These are phyloP conservation scores for Acromyrmex echinatior DNA, from an alignment of 1,140 invertebrate species.

Conservation along the genomic window DNA sequence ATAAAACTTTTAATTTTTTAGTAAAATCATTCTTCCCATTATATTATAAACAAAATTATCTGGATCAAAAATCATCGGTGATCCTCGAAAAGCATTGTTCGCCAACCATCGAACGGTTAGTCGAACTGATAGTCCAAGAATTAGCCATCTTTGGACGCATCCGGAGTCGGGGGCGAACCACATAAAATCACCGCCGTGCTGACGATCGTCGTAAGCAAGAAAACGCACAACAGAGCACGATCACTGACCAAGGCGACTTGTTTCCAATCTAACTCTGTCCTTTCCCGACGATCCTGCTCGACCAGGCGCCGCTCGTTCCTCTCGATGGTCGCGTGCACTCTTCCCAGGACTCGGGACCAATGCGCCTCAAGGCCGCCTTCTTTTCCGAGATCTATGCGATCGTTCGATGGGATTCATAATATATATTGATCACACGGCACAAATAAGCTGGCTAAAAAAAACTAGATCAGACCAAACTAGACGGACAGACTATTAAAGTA, in stretches of 20 bases:
- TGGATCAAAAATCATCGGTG: background rate
- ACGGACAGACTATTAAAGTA: background rate
- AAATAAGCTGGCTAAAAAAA: constrained; percentile 22
- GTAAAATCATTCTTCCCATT: no score
- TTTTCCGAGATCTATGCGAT: constrained; percentile 75
- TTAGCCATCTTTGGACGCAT: constrained; percentile 66
- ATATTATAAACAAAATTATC: constrained; percentile 11
- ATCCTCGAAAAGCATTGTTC: background rate
- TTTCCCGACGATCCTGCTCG: constrained; percentile 90
- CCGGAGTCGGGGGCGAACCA: constrained; percentile 85
- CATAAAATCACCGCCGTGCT: constrained; percentile 89
- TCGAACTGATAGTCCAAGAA: background rate
- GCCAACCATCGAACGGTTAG: background rate
- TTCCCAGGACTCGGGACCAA: constrained; percentile 89
- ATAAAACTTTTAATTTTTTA: no score
- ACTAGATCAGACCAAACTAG: background rate
- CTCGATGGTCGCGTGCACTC: constrained; percentile 91
- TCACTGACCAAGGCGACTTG: constrained; percentile 92
- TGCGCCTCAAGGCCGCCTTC: constrained; percentile 88
- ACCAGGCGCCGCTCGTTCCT: constrained; percentile 90
- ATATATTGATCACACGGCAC: background rate
- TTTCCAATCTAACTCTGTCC: constrained; percentile 92
- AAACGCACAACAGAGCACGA: constrained; percentile 90
- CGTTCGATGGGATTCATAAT: constrained; percentile 19
- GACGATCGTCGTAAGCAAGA: constrained; percentile 89